Percentiles rank a stretch among this genome's conserved stretches.
These are phyloP conservation scores for Branchipolynoe longqiensis DNA, from an alignment of 2,888 invertebrate genomes.

Conservation along the genomic window DNA sequence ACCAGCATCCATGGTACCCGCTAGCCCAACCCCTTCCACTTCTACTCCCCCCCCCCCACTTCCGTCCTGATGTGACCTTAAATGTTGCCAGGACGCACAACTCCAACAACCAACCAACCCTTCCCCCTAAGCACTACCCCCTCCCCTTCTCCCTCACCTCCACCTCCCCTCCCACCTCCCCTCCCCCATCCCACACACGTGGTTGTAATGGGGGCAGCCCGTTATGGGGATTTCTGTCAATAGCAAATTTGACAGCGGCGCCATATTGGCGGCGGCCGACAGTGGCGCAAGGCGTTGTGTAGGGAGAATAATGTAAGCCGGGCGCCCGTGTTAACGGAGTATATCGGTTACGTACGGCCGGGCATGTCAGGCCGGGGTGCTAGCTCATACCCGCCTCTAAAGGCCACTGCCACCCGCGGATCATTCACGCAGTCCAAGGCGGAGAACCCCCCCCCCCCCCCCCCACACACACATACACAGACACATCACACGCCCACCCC, in stretches of 20 bases:
- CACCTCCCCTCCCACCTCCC: background rate
- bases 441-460: background rate
- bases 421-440: slow-evolving; percentile 2
- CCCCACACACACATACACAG: too few species aligned
- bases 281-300: background rate
- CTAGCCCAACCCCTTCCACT: too few species aligned
- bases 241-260: slow-evolving; percentile 33
- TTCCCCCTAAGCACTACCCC: too few species aligned
- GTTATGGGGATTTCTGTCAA: slow-evolving; percentile 34
- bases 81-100: too few species aligned
- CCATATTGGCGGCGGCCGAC: slow-evolving; percentile 21
- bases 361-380: background rate
- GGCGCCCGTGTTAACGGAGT: background rate
- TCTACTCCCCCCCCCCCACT: too few species aligned
- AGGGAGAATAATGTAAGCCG: slow-evolving; percentile 32
- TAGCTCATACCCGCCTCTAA: background rate
- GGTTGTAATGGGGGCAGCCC: slow-evolving; percentile 30
- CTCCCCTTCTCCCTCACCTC: too few species aligned
- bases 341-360: slow-evolving; percentile 16
- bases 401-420: background rate
- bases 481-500: too few species aligned
- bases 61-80: too few species aligned
- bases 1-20: too few species aligned
- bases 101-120: too few species aligned
- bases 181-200: too few species aligned